Percentiles rank a stretch among this genome's conserved stretches.
These are phyloP conservation scores for Anoura caudifer DNA, from an alignment of 2,113 vertebrate genomes.

Conservation along the genomic window DNA sequence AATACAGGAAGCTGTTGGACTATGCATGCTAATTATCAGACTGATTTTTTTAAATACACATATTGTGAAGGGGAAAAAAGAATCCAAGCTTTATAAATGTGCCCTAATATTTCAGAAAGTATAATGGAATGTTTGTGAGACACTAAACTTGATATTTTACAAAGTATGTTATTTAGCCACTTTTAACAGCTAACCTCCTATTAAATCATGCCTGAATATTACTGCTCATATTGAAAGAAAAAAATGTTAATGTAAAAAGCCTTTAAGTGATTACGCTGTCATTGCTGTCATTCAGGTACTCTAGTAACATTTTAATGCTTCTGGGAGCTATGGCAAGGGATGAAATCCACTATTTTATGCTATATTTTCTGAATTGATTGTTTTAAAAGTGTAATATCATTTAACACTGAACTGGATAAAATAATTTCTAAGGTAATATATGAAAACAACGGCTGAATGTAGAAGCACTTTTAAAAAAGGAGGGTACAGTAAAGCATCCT, in stretches of 20 bases:
- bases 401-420: conserved; percentile 68
- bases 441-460: conserved; percentile 49
- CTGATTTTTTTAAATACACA: not conserved
- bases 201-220: conserved; percentile 76
- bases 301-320: conserved; percentile 72
- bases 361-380: conserved; percentile 51
- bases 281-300: conserved; percentile 65
- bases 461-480: conserved; percentile 42
- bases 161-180: conserved; percentile 70
- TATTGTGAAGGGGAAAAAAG: not conserved
- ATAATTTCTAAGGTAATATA: conserved; percentile 64
- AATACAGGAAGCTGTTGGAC: conserved; percentile 44
- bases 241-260: conserved; percentile 74
- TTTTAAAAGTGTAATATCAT: conserved; percentile 50
- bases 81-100: conserved; percentile 38
- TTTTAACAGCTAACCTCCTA: conserved; percentile 72
- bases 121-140: conserved; percentile 63
- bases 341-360: conserved; percentile 55
- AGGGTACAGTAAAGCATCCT: not conserved
- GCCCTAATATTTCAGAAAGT: conserved; percentile 32
- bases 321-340: conserved; percentile 44
- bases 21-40: conserved; percentile 51
- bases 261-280: conserved; percentile 79
- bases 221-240: conserved; percentile 62
- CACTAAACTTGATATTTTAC: conserved; percentile 55